Evolutionary conservation across 2,888 invertebrate genomes (phyloP).

Genomic region (Drosophila kuntzei): DNA sequence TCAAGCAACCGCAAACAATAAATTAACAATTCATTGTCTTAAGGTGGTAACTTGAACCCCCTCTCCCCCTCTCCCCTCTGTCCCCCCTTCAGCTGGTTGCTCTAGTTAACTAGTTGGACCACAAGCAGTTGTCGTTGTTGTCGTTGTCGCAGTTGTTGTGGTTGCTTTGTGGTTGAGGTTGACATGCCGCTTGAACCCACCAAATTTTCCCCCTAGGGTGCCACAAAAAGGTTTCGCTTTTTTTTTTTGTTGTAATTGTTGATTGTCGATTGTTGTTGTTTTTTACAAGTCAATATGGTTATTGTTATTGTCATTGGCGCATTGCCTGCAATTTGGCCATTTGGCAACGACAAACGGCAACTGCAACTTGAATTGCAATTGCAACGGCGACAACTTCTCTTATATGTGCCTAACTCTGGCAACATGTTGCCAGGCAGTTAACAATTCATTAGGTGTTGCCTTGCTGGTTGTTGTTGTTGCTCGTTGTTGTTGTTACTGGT

Average conservation of each 20-base stretch:
- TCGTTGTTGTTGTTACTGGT: conserved; percentile 32
- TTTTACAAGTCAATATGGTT: conserved; percentile 75
- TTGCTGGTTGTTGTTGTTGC: conserved; percentile 35
- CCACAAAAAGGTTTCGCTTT: conserved; percentile 39
- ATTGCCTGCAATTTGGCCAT: conserved; percentile 68
- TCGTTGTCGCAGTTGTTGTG: conserved; percentile 34
- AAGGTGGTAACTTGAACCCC: conserved; percentile 6
- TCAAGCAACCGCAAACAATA: conserved; percentile 33
- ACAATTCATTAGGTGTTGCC: conserved; percentile 82
- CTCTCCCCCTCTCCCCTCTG: not conserved
- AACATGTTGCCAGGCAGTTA: conserved; percentile 75
- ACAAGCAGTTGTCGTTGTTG: conserved; percentile 36
- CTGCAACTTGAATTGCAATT: conserved; percentile 25
- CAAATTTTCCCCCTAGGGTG: conserved; percentile 11
- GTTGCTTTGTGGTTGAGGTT: conserved; percentile 57
- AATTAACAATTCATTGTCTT: conserved; percentile 77
- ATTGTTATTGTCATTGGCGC: conserved; percentile 73
- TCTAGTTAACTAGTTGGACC: conserved; percentile 62
- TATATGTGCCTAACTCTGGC: conserved; percentile 62
- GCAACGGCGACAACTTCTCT: conserved; percentile 49
- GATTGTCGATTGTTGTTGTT: conserved; percentile 44
- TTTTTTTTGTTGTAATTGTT: conserved; percentile 16
- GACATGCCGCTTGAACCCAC: conserved; percentile 56
- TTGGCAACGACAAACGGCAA: conserved; percentile 50
- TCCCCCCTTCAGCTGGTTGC: conserved; percentile 23